phyloP scores from a whole-genome alignment of 2,888 invertebrate genomes.

The Acrocera orbiculus region DNA sequence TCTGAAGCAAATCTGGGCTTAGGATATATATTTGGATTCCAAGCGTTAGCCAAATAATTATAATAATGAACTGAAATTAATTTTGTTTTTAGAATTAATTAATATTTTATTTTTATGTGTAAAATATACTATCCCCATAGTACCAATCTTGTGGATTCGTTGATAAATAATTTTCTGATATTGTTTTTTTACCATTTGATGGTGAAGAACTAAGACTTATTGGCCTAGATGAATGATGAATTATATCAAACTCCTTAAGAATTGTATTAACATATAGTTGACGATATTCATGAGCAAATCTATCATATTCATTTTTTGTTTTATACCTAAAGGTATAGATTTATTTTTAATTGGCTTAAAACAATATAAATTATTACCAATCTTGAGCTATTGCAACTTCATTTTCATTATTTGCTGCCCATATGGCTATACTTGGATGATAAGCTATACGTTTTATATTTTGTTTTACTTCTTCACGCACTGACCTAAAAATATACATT shows the following conservation, averaged over 20 bases:
- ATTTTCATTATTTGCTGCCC: conserved; percentile 96
- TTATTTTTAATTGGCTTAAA: no score
- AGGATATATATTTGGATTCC: conserved; percentile 61
- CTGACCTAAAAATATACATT: conserved; percentile 34
- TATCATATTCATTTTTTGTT: conserved; percentile 33
- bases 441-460: conserved; percentile 66
- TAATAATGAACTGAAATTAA: conserved; percentile 87
- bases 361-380: conserved; percentile 43
- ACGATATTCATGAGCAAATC: conserved; percentile 59
- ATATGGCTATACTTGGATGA: conserved; percentile 74
- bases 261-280: conserved; percentile 68
- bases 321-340: conserved; percentile 33
- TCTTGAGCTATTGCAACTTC: conserved; percentile 70
- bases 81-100: no score
- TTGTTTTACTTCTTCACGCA: conserved; percentile 57
- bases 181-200: conserved; percentile 61
- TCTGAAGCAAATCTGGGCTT: conserved; percentile 83
- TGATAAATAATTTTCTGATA: conserved; percentile 59
- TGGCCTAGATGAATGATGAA: conserved; percentile 21
- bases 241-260: conserved; percentile 35
- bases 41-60: conserved; percentile 63
- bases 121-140: conserved; percentile 63
- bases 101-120: background rate
- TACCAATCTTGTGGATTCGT: conserved; percentile 54
- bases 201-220: conserved; percentile 69